Conservation (phyloP, 2,113 vertebrate species). For the Rhinogobius similis region DNA sequence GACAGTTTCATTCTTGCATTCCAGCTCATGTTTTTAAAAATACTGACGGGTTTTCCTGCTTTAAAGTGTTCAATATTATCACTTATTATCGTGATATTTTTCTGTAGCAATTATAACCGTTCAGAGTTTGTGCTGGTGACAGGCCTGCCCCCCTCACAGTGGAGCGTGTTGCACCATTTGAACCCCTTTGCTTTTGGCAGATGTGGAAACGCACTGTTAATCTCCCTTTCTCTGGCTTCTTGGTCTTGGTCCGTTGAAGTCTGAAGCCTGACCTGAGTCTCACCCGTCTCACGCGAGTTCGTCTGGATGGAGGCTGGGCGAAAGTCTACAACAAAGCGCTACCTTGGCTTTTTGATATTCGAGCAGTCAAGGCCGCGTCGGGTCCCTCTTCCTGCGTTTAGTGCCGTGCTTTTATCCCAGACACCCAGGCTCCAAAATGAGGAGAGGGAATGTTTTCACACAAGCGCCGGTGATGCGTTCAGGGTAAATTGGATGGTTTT, state of each 20-base stretch:
- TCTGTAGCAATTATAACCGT: too few species aligned
- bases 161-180: not conserved
- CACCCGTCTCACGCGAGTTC: not conserved
- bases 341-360: conserved; percentile 13
- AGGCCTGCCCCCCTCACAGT: too few species aligned
- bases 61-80: too few species aligned
- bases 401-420: not conserved
- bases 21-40: too few species aligned
- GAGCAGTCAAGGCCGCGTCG: conserved; percentile 7
- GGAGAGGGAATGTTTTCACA: conserved; percentile 10
- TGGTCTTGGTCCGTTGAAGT: not conserved
- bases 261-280: not conserved
- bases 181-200: not conserved
- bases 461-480: not conserved
- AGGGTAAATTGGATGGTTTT: not conserved
- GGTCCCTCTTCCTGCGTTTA: conserved; percentile 11
- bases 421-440: conserved; percentile 6
- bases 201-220: not conserved
- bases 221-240: not conserved
- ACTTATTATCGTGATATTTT: too few species aligned
- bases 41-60: too few species aligned
- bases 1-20: too few species aligned
- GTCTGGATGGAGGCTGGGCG: not conserved
- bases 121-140: too few species aligned
- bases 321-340: not conserved